Evolutionary conservation across 2,888 invertebrate species (phyloP).

Genomic region (Leptinotarsa juncta): DNA sequence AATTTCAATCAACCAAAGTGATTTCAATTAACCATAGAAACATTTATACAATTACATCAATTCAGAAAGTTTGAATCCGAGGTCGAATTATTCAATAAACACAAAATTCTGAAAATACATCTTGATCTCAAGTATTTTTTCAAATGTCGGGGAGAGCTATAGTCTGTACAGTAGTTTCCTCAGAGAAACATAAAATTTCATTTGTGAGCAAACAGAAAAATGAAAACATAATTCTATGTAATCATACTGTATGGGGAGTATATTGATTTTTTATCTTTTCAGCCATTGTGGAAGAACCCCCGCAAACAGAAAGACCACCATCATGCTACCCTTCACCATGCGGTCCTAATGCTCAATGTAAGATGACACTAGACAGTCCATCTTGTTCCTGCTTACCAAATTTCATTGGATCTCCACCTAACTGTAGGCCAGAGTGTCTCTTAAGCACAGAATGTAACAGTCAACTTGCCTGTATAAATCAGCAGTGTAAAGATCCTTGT

Average conservation of each 20-base stretch:
- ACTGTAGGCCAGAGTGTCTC: slow-evolving; percentile 84
- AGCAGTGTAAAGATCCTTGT: slow-evolving; percentile 86
- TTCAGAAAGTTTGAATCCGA: no score
- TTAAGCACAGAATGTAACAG: slow-evolving; percentile 84
- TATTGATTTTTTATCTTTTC: slow-evolving; percentile 46
- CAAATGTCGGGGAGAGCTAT: no score
- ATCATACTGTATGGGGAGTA: no score
- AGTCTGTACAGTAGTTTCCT: no score
- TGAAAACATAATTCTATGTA: no score
- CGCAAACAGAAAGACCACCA: slow-evolving; percentile 74
- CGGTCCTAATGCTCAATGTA: slow-evolving; percentile 85
- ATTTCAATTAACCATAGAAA: no score
- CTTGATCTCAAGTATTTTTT: no score
- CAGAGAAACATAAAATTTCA: no score
- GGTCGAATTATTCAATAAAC: no score
- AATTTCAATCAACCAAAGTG: background rate
- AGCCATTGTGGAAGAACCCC: slow-evolving; percentile 57
- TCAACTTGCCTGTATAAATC: slow-evolving; percentile 80
- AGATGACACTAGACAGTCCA: slow-evolving; percentile 77
- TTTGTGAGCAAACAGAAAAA: no score
- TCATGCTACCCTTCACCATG: slow-evolving; percentile 87
- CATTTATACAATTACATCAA: no score
- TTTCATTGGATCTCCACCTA: slow-evolving; percentile 82
- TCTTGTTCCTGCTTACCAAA: slow-evolving; percentile 85
- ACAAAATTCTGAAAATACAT: no score